Evolutionary conservation across 2,113 vertebrate species (phyloP), one percentile per base, ranked within the genome.

Genomic region (Megalops atlanticus): DNA sequence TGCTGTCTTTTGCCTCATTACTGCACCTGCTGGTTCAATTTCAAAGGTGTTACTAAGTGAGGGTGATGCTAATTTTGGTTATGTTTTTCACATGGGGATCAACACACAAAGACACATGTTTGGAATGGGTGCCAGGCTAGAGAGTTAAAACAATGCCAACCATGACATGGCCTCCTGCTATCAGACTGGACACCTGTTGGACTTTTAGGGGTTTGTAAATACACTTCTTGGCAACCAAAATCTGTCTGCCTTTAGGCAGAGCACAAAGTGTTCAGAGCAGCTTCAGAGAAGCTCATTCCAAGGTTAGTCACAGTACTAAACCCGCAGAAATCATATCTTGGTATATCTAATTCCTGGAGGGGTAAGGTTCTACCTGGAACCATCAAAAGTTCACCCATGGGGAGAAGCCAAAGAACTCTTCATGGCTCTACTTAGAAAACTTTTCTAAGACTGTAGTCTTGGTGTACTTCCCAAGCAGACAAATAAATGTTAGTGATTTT

Each of bases 121-220:
- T 87, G 86, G 90, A 92, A 91, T 91, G 92, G 58, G 78, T 41
- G 58, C 79, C 80, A 84, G 24, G 39, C 81, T 83, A 85, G 84
- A 85, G 81, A 88, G 84, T 40, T 38, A 47, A 5, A 72, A 24
- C 27, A 39, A 77, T 24, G 85, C 86, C 89, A 80, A 71, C 72
- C 49, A 21, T 71, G 38, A 72, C 80, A 77, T 21, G 24, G 35
- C 58, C 69, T 80, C 78, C 74, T 58, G 74, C 43, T 81, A 3
- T 80, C 86, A 84, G 35, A 80, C 82, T 81, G 85, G 79, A 83
- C 91, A 91, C 92, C 90, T 91, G 92, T 86, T 91, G 58, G 49
- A 71, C 76, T 47, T 78, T 83, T 52, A n/a, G n/a, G 78, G 21
- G 85, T 90, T 87, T 90, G 78, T 74, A 77, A 83, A 81, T 77